Evolutionary conservation across 2,797 vertebrate genomes (phyloP), one percentile per base, ranked within the genome.

Genomic region (Tarsius wallacei): DNA sequence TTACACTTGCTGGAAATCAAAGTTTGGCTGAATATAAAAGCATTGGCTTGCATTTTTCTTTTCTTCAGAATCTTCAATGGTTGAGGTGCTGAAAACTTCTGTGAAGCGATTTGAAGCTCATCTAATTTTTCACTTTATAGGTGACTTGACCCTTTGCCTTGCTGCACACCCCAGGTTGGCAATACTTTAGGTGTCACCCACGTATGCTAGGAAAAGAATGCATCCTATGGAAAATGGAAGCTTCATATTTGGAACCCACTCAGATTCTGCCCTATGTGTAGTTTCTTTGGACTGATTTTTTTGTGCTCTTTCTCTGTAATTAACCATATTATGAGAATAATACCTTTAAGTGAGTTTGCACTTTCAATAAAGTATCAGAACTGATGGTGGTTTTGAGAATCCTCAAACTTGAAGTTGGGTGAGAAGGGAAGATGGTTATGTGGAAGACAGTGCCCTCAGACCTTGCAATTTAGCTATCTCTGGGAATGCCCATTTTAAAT

Each of bases 11-110:
- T 93, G 63, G 73, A 94, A 93, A 96, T 97, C 83, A 97, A 96
- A 93, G 82, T 90, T 96, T 93, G 86, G 70, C 76, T 83, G 86
- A 95, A 83, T 90, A 96, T 90, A 94, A 97, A 95, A 78, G 87
- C 90, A 93, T 55, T 97, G 90, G 87, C 82, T 93, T 90, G 66
- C 49, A 87, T 64, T 90, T 80, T 63, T 73, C 64, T 78, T 90
- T 94, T 93, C 85, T 83, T 55, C 78, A 97, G 71, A 70, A 90
- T 92, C 66, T 87, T 90, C 90, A 87, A 66, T 92, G 66, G 90
- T 95, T 93, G 71, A 90, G 36, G 17, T 90, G 55, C 87, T 78
- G 74, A 90, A 78, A 89, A 82, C 47, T 82, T 76, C 86, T 90
- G 83, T 74, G 76, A 63, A 64, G 51, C 85, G 15, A 82, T 83